Base-by-base conservation (phyloP, 2,888 invertebrate genomes). In the Hipparchia sbordonii region DNA sequence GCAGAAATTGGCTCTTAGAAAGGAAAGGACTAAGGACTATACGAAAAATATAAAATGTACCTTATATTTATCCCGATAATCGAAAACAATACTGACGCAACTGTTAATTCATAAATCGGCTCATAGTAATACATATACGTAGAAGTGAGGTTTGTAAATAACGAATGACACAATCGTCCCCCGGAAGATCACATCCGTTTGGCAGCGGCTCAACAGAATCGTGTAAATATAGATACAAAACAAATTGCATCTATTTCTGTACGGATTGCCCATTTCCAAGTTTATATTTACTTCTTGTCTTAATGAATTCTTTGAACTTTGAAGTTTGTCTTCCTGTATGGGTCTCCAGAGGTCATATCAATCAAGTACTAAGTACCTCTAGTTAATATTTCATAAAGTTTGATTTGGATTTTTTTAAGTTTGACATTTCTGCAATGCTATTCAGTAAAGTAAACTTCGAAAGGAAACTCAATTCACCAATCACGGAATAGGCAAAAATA, bases 101-200 rank as follows among this genome's bases (percentile, higher is more conserved):
- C 12, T 23, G 57, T 56, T 62, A 54, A 60, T 70, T 61, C 51
- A 67, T 56, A 67, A 70, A 62, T 66, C 62, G 54, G 12, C 6
- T 12, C 33, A 59, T 70, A 57, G 39, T 68, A 52, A 48, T 48
- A 2, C 48, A 48, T 48, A 48, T 5, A 39, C 39, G 65, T 60
- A 66, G 67, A 59, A 59, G 66, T 60, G 56, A 57, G 59, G 69
- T 69, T 74, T 75, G 77, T 75, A 75, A 75, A 80, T 77, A 80
- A 79, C 79, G 80, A 65, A 82, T 91, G 90, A 90, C 87, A 90
- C 89, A 89, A 90, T 85, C 83, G 77, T 39, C 33, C 81, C 82
- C 89, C 92, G 91, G 92, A 92, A 91, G 85, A 89, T 84, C 82
- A 83, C 87, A 91, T 93, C 93, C 93, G 92, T 82, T 91, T 91